These are phyloP conservation scores for Ptychobarbus kaznakovi DNA, from an alignment of 2,797 vertebrate species.

Conservation along the genomic window DNA sequence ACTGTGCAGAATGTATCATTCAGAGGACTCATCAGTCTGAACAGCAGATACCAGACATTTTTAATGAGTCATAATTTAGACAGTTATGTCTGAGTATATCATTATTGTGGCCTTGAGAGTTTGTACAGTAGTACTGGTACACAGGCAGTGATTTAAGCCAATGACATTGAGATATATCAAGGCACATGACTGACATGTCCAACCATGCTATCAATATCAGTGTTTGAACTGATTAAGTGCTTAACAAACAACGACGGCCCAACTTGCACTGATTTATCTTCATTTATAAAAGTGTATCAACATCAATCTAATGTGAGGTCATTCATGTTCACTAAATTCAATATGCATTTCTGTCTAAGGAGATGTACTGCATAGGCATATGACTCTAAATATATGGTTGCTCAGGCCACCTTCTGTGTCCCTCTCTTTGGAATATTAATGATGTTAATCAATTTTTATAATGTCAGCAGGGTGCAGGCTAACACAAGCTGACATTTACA, in stretches of 20 bases:
- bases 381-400: conserved; percentile 23
- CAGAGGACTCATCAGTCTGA: conserved; percentile 38
- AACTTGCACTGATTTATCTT: conserved; percentile 26
- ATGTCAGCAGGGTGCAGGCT: conserved; percentile 75
- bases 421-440: conserved; percentile 73
- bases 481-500: conserved; percentile 81
- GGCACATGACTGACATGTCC: not conserved
- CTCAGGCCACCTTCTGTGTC: conserved; percentile 18
- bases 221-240: not conserved
- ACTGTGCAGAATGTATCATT: not conserved
- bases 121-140: not conserved
- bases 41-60: conserved; percentile 38
- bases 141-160: not conserved
- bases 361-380: conserved; percentile 6
- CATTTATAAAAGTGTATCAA: conserved; percentile 26
- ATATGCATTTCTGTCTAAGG: conserved; percentile 26
- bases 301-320: conserved; percentile 33
- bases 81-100: not conserved
- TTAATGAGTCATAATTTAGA: conserved; percentile 29
- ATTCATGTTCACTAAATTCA: conserved; percentile 26
- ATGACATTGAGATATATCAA: not conserved
- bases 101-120: conserved; percentile 6
- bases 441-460: conserved; percentile 80
- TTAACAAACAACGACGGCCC: not conserved
- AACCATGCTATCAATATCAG: conserved; percentile 2